Conservation (phyloP, 2,888 invertebrate species). For the Lepidochrysops patricia region DNA sequence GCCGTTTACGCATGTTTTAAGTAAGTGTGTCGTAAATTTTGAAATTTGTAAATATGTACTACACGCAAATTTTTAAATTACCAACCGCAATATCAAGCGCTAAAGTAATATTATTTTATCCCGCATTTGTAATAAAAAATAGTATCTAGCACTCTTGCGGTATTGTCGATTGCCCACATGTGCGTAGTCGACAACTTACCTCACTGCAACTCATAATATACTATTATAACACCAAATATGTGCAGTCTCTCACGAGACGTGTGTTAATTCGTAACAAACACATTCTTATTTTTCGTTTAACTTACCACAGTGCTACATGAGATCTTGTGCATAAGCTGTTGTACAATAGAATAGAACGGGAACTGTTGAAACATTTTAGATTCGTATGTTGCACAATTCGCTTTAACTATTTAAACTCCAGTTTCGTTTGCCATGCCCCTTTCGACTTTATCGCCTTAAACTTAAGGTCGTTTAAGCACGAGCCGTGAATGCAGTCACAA, state of each 20-base stretch:
- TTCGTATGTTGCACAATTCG: conserved; percentile 29
- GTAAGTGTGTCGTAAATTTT: too few species aligned
- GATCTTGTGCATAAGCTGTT: conserved; percentile 8
- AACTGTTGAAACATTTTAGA: conserved; percentile 24
- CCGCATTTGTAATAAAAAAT: too few species aligned
- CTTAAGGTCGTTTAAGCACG: conserved; percentile 22
- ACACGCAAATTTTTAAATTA: too few species aligned
- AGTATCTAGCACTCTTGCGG: too few species aligned
- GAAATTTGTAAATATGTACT: too few species aligned
- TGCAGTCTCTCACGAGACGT: background rate
- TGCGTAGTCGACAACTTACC: too few species aligned
- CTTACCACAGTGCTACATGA: background rate
- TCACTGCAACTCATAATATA: too few species aligned
- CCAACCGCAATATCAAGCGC: too few species aligned
- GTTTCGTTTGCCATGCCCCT: conserved; percentile 6
- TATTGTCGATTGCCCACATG: too few species aligned
- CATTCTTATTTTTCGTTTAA: conserved; percentile 3
- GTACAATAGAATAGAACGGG: conserved; percentile 16
- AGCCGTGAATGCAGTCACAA: conserved; percentile 42
- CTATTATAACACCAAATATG: too few species aligned
- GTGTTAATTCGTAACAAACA: background rate
- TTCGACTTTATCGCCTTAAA: conserved; percentile 14
- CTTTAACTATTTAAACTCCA: conserved; percentile 29
- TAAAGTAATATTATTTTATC: too few species aligned
- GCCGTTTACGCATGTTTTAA: too few species aligned